Base-by-base conservation (phyloP, 2,888 invertebrate genomes). In the Drosophila trichaetosa region DNA sequence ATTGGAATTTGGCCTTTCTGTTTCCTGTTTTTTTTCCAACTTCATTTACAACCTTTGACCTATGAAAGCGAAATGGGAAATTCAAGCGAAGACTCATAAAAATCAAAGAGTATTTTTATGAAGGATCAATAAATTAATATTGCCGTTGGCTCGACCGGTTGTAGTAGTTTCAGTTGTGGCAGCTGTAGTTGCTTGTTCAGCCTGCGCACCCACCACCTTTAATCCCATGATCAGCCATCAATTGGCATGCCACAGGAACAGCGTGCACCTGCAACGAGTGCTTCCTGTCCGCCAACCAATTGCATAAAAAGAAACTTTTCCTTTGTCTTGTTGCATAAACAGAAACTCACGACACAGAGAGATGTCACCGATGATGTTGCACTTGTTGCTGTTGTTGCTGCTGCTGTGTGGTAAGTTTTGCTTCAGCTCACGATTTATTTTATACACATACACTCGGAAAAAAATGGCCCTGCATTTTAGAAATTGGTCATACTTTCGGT, bases 331-430 rank as follows among this genome's bases (percentile, higher is more conserved):
- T 84, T 87, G 79, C 87, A 83, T 83, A 83, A 73, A 57, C 60
- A 8, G 11, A 53, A 64, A 48, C 31, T 18, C 21, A 18, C 48
- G n/a, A 53, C n/a, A 7, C 42, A 21, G 7, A 10, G 8, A 79
- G 67, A 89, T 90, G 89, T 80, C 87, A 65, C 66, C 79, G 53
- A 51, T 79, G 58, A 40, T 49, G 27, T 27, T 56, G 56, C n/a
- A 40, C 36, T 38, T 80, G 75, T 69, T 89, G 56, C 33, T 89
- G 52, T 24, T 84, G 68, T 46, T 87, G 73, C 48, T 89, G 53
- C 69, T 89, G 70, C 51, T 89, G 36, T 85, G 72, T 58, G 90
- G 89, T 89, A 68, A 89, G 90, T 72, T 36, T 49, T 33, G 42
- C 6, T 21, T 1, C 2, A 4, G 0, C 27, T 16, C 24, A 46